Conservation (phyloP, 2,797 vertebrate species). For the Anguilla obscura region DNA sequence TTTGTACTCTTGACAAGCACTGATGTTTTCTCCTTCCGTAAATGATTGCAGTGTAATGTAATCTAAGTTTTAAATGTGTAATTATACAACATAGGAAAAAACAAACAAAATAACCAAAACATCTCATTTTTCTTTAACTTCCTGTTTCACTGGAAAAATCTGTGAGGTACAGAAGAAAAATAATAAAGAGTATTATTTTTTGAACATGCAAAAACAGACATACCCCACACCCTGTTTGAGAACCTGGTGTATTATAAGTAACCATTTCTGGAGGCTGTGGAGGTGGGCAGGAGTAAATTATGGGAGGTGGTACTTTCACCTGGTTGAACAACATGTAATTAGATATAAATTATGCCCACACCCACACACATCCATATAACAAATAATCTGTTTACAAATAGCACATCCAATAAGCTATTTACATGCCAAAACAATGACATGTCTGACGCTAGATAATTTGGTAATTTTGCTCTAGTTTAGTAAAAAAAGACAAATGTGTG, state of each 20-base stretch:
- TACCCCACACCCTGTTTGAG: not conserved
- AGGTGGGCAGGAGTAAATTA: not conserved
- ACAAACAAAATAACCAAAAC: not conserved
- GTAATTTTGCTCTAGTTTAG: not conserved
- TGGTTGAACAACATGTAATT: slow-evolving; percentile 13
- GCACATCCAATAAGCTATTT: not conserved
- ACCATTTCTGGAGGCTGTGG: not conserved
- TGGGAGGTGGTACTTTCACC: not conserved
- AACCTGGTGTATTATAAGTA: not conserved
- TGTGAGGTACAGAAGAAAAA: not conserved
- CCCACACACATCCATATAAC: not conserved
- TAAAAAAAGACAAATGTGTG: not conserved
- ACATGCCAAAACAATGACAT: not conserved
- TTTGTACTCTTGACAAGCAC: no score
- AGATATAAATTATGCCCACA: not conserved
- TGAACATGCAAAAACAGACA: not conserved
- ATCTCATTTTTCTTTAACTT: not conserved
- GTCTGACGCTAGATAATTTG: not conserved
- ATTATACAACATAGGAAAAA: no score
- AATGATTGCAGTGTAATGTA: no score
- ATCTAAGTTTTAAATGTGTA: no score
- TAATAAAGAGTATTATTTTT: not conserved
- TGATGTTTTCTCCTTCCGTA: no score
- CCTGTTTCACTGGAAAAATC: no score
- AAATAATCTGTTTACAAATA: slow-evolving; percentile 1